These are phyloP conservation scores for Cariama cristata DNA, from an alignment of 2,113 vertebrate genomes.

Conservation along the genomic window DNA sequence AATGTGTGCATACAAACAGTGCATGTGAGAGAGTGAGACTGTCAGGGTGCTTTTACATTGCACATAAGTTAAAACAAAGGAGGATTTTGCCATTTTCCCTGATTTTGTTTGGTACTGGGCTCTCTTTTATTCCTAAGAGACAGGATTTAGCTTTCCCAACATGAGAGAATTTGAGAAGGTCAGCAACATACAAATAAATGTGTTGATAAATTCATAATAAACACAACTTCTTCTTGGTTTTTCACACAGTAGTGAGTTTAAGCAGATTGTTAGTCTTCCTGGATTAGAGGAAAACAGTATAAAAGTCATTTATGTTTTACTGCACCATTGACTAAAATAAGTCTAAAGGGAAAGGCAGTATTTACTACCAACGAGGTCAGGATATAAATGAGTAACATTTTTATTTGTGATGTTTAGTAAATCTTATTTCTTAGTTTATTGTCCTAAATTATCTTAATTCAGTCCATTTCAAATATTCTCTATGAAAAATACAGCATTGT, in stretches of 20 bases:
- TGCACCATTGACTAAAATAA: not conserved
- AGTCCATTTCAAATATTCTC: not conserved
- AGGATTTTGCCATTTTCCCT: not conserved
- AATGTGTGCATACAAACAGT: fast-evolving
- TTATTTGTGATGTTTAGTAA: not conserved
- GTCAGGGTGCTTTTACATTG: not conserved
- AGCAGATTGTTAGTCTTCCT: not conserved
- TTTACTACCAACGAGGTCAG: not conserved
- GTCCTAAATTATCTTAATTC: not conserved
- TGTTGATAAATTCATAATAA: not conserved
- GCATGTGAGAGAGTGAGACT: fast-evolving
- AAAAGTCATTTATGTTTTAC: not conserved
- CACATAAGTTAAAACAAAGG: not conserved
- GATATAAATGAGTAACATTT: not conserved
- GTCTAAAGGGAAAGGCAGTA: not conserved
- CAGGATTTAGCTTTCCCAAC: not conserved
- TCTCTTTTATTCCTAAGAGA: not conserved
- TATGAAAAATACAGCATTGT: not conserved
- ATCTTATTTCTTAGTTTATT: not conserved
- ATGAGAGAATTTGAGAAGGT: not conserved
- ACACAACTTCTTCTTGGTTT: not conserved
- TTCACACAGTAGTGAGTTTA: not conserved
- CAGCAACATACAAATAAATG: not conserved
- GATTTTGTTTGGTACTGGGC: not conserved
- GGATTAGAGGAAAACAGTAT: not conserved